Evolutionary conservation across 2,797 vertebrate genomes (phyloP).

Genomic region (Eospalax fontanierii): DNA sequence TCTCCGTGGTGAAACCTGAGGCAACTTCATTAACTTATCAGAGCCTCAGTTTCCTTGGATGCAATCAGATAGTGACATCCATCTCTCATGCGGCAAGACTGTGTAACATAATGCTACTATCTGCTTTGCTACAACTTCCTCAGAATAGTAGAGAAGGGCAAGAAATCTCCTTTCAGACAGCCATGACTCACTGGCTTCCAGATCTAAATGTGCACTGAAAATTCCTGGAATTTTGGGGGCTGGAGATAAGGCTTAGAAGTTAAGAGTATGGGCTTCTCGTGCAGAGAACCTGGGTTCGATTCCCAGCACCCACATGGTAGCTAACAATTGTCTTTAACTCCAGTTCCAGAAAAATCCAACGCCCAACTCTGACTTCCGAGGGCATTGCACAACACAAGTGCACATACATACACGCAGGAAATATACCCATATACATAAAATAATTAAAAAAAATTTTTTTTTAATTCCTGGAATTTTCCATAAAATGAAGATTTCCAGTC

Average conservation of each 20-base stretch:
- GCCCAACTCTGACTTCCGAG: too few relatives aligned
- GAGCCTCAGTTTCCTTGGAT: neutral
- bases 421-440: too few relatives aligned
- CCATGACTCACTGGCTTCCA: neutral
- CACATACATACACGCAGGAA: too few relatives aligned
- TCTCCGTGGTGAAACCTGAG: neutral
- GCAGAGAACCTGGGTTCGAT: too few relatives aligned
- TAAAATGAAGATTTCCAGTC: neutral
- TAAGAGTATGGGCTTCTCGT: too few relatives aligned
- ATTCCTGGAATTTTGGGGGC: neutral
- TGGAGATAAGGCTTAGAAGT: too few relatives aligned
- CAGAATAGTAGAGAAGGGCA: neutral
- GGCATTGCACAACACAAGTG: too few relatives aligned
- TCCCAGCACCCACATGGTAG: too few relatives aligned
- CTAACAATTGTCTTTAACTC: too few relatives aligned
- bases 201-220: neutral
- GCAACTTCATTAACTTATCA: neutral
- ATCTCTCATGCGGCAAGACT: neutral
- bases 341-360: too few relatives aligned
- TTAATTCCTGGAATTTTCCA: neutral
- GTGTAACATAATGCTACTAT: accelerated
- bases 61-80: neutral
- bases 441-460: too few relatives aligned
- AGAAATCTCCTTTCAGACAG: neutral
- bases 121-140: neutral